A percentile compares a stretch with the other conserved stretches of the same genome.
Evolutionary conservation across 2,888 invertebrate genomes (phyloP).

Genomic region (Cosmopolites sordidus): DNA sequence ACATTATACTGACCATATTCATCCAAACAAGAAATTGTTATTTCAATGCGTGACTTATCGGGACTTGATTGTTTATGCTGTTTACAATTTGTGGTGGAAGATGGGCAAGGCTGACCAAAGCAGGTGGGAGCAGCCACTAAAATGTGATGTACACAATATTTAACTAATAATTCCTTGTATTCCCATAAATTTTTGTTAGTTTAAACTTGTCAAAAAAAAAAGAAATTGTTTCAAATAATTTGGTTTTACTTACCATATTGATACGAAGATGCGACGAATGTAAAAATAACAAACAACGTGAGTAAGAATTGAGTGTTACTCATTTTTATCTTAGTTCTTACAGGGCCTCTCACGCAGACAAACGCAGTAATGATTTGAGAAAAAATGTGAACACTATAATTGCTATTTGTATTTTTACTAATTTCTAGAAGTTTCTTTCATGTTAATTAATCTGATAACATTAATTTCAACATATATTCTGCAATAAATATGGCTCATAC

Average conservation of each 20-base stretch:
- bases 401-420: neutral
- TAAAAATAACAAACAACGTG: neutral
- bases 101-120: constrained; percentile 30
- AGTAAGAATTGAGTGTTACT: neutral
- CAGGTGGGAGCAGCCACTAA: constrained; percentile 17
- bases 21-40: constrained; percentile 31
- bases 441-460: constrained; percentile 4
- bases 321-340: neutral
- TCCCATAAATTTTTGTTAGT: too few species aligned
- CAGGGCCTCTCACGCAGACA: too few species aligned
- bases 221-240: neutral
- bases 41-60: constrained; percentile 26
- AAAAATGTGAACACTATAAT: neutral
- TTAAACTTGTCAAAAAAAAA: neutral
- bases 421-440: neutral
- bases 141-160: neutral
- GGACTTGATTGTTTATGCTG: constrained; percentile 27
- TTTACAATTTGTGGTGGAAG: constrained; percentile 29
- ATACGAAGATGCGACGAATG: neutral
- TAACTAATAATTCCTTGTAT: too few species aligned
- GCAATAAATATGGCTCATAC: neutral
- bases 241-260: constrained; percentile 18
- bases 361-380: too few species aligned
- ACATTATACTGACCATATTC: constrained; percentile 26
- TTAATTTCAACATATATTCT: constrained; percentile 4